These are phyloP conservation scores for Cotesia vestalis DNA, from an alignment of 1,140 invertebrate species.

Conservation along the genomic window DNA sequence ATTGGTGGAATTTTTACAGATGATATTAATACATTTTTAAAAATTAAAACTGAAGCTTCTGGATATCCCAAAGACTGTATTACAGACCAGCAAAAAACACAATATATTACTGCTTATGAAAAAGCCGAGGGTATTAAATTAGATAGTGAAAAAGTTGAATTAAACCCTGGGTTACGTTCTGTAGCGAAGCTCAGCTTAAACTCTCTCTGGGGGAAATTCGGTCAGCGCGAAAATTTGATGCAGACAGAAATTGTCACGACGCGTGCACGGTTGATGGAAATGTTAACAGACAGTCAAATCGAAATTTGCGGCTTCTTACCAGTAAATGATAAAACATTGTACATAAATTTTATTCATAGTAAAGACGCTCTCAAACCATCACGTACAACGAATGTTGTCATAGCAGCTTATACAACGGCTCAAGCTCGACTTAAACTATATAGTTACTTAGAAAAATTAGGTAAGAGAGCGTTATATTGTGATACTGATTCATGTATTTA, in stretches of 20 bases:
- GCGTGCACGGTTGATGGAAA: slow-evolving; percentile 43
- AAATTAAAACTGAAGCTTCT: slow-evolving; percentile 50
- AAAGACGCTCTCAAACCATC: slow-evolving; percentile 32
- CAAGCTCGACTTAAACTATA: slow-evolving; percentile 48
- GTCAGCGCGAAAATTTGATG: slow-evolving; percentile 47
- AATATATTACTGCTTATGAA: slow-evolving; percentile 21
- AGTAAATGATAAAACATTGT: slow-evolving; percentile 44
- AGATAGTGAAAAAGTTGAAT: slow-evolving; percentile 49
- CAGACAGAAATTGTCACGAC: slow-evolving; percentile 42
- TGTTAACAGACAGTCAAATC: slow-evolving; percentile 45
- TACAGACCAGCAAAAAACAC: slow-evolving; percentile 41
- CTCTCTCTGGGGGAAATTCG: slow-evolving; percentile 46
- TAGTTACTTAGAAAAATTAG: slow-evolving; percentile 48
- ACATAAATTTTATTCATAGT: slow-evolving; percentile 44
- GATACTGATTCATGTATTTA: no score
- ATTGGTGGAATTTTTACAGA: slow-evolving; percentile 45
- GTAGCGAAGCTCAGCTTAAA: slow-evolving; percentile 55
- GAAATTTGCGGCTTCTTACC: slow-evolving; percentile 38
- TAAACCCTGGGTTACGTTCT: slow-evolving; percentile 53
- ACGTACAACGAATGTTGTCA: slow-evolving; percentile 11
- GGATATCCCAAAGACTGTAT: slow-evolving; percentile 46
- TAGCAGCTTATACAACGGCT: slow-evolving; percentile 58
- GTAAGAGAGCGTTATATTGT: not conserved
- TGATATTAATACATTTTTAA: slow-evolving; percentile 51
- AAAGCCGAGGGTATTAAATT: slow-evolving; percentile 54